phyloP scores from a whole-genome alignment of 1,140 invertebrate species.

The Vanessa atalanta region DNA sequence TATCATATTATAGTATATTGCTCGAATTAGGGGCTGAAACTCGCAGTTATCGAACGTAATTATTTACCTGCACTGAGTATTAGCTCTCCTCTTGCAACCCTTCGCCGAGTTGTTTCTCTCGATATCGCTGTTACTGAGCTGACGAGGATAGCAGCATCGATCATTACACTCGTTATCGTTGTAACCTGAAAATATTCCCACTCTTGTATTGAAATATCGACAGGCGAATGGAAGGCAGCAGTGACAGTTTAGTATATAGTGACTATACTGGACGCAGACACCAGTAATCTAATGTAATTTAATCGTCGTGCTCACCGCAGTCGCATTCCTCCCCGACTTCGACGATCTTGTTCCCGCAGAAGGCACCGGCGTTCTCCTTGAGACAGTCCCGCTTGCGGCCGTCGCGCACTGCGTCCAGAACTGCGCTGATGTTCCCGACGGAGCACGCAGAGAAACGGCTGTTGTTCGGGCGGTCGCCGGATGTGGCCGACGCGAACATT shows the following conservation, averaged over 20 bases:
- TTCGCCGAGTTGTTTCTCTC: conserved; percentile 87
- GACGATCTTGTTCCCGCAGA: conserved; percentile 99
- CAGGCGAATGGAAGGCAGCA: no score
- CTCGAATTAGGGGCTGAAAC: no score
- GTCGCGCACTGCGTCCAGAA: conserved; percentile 94
- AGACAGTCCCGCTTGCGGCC: conserved; percentile 98
- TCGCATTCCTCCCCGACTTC: conserved; percentile 99
- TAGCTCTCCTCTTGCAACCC: conserved; percentile 88
- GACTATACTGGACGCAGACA: not conserved
- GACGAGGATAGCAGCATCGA: conserved; percentile 95
- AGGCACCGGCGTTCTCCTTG: conserved; percentile 93
- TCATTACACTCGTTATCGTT: conserved; percentile 96
- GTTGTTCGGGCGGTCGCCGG: conserved; percentile 96
- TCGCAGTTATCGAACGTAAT: no score
- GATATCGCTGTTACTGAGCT: conserved; percentile 86
- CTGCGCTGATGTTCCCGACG: conserved; percentile 96
- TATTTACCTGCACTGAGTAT: conserved; percentile 89
- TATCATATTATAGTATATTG: no score
- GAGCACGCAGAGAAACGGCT: conserved; percentile 97
- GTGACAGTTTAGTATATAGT: no score
- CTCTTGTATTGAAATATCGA: no score
- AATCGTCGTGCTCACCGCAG: conserved; percentile 83
- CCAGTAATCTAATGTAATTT: no score
- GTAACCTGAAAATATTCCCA: conserved; percentile 83
- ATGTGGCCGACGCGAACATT: conserved; percentile 98